A percentile compares a stretch with the other conserved stretches of the same genome.
Conservation (phyloP, 2,113 vertebrate genomes). For the Anolis sagrei region DNA sequence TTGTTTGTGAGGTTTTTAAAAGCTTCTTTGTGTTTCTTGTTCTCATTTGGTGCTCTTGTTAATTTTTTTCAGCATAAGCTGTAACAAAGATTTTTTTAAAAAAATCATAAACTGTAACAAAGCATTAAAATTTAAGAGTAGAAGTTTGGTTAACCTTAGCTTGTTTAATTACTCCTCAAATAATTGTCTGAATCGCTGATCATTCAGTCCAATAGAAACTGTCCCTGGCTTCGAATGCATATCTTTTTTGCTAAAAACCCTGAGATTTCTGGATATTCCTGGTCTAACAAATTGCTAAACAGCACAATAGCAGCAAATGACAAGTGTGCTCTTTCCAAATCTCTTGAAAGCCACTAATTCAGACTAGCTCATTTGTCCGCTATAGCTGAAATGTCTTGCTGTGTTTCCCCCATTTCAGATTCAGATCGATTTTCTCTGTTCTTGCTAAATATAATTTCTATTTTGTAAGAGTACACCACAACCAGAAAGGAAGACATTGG, state of each 20-base stretch:
- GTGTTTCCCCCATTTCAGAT: background rate
- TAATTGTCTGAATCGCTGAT: slow-evolving; percentile 31
- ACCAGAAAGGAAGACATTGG: background rate
- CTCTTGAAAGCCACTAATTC: slow-evolving; percentile 8
- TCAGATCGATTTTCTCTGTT: background rate
- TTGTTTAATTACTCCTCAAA: slow-evolving; percentile 41
- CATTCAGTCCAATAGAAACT: slow-evolving; percentile 26
- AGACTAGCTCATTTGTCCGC: background rate
- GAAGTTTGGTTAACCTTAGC: slow-evolving; percentile 27
- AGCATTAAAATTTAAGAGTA: slow-evolving; percentile 30
- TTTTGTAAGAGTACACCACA: background rate
- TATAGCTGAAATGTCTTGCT: background rate
- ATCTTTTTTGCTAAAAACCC: slow-evolving; percentile 12
- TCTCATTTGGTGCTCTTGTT: background rate
- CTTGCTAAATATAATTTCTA: background rate
- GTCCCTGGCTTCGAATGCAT: slow-evolving; percentile 40
- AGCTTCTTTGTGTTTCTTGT: background rate
- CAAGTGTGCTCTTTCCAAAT: slow-evolving; percentile 6
- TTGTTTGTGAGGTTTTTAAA: background rate
- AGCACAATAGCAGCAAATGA: slow-evolving; percentile 23
- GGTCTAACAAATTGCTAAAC: slow-evolving; percentile 11
- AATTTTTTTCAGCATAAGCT: slow-evolving; percentile 30
- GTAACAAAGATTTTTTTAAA: slow-evolving; percentile 9
- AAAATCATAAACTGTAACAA: slow-evolving; percentile 16
- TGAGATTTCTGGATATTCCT: slow-evolving; percentile 31